Evolutionary conservation across 2,797 vertebrate genomes (phyloP), one percentile per base, ranked within the genome.

Genomic region (Diglossa cyanea): DNA sequence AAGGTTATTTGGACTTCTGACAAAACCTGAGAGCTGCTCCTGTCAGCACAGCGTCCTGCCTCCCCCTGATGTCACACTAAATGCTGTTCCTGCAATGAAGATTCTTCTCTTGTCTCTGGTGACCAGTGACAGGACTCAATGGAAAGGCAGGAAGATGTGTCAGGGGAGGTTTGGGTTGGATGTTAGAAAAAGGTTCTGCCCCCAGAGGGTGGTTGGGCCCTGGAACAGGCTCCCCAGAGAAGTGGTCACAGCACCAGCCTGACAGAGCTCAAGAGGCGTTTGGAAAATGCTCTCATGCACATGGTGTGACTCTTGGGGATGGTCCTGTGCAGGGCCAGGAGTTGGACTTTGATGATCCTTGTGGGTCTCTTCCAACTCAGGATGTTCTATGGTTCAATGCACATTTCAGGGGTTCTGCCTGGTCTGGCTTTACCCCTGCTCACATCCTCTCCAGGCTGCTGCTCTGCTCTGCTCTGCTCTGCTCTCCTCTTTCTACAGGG

Each of bases 141-240:
- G 21, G 17, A 35, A 80, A 8, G 47, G 47, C 54, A 15, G 11
- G 21, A 54, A 23, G 40, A 1, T 67, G 33, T 35, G 47, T 35
- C 47, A 54, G 47, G 24, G 44, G 14, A 54, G 15, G 30, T n/a
- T 67, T 48, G 4, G 40, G 18, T 2, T 42, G 35, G 25, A 3
- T 35, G 14, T 67, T 4, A 81, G 35, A 3, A n/a, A 61, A 61
- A 48, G 28, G 17, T 40, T 73, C 1, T 18, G 17, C 17, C 14
- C 40, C 10, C 21, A 74, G 21, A 31, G 13, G 7, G 5, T 42
- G 35, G 0, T 1, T 47, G 33, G 30, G 4, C 47, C 3, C 30
- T 47, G 33, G 60, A 40, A 54, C 5, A 40, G 44, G 30, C 21
- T 74, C 40, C 21, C 10, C 17, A 8, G 17, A 17, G 31, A 1